These are phyloP conservation scores for Erythrocebus patas DNA, from an alignment of 2,113 vertebrate species.

Conservation along the genomic window DNA sequence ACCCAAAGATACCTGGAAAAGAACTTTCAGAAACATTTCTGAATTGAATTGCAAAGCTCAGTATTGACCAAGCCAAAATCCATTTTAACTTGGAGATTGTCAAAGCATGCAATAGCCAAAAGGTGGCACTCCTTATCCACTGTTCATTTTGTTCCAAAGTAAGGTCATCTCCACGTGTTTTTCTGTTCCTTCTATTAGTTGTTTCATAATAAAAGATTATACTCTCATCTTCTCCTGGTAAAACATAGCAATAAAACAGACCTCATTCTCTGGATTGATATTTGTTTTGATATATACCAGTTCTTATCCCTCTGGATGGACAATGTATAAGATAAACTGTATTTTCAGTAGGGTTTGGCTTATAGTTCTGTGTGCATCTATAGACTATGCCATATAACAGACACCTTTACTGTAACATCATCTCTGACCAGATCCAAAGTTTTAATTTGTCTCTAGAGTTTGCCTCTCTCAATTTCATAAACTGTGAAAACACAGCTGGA, in stretches of 20 bases:
- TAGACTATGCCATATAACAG: accelerated
- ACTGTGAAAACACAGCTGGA: constrained; percentile 79
- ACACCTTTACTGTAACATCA: background rate
- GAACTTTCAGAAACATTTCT: background rate
- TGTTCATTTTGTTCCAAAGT: background rate
- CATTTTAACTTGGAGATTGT: background rate
- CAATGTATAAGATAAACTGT: background rate
- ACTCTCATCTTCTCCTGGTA: constrained; percentile 55
- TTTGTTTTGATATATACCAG: constrained; percentile 33
- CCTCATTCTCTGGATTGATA: constrained; percentile 25
- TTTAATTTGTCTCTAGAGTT: constrained; percentile 77
- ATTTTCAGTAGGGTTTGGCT: background rate
- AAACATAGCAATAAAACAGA: constrained; percentile 55
- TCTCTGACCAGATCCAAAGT: constrained; percentile 31
- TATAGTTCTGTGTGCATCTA: background rate
- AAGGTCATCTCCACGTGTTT: background rate
- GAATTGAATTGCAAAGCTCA: background rate
- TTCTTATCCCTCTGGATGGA: constrained; percentile 17
- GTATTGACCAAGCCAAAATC: background rate
- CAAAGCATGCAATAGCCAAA: constrained; percentile 69
- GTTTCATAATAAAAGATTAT: constrained; percentile 65
- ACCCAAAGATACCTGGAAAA: background rate
- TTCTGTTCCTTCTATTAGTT: constrained; percentile 56
- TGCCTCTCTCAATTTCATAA: constrained; percentile 71
- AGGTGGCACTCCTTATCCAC: constrained; percentile 83